A percentile compares a stretch with the other conserved stretches of the same genome.
Evolutionary conservation across 1,140 invertebrate species (phyloP).

Genomic region (Drosophila funebris): DNA sequence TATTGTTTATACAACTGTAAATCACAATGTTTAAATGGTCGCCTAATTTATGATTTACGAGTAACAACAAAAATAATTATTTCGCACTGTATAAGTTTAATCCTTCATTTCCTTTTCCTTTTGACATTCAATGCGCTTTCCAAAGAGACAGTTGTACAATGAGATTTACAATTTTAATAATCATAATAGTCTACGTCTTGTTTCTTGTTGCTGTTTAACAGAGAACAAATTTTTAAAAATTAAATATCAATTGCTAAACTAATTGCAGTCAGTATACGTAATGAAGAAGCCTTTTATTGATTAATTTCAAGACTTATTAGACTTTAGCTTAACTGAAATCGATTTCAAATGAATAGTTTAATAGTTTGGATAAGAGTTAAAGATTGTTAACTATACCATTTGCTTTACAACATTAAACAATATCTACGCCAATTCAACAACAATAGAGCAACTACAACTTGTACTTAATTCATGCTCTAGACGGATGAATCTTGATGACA

Average conservation of each 20-base stretch:
- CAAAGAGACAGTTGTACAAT: constrained; percentile 20
- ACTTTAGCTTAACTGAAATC: not conserved
- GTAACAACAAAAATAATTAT: constrained; percentile 16
- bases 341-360: constrained; percentile 6
- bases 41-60: constrained; percentile 18
- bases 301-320: not conserved
- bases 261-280: constrained; percentile 1
- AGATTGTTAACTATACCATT: not conserved
- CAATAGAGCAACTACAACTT: too few relatives aligned
- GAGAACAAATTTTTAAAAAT: too few relatives aligned
- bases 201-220: constrained; percentile 41
- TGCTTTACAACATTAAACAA: constrained; percentile 15
- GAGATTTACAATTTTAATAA: constrained; percentile 18
- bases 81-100: constrained; percentile 12
- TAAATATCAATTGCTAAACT: constrained; percentile 28
- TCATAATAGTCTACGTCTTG: constrained; percentile 9
- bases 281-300: constrained; percentile 5
- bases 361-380: not conserved
- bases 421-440: constrained; percentile 8
- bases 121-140: constrained; percentile 19
- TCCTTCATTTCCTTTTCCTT: not conserved
- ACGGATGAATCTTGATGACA: too few relatives aligned
- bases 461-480: too few relatives aligned
- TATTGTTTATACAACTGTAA: constrained; percentile 27
- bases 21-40: constrained; percentile 30